Conservation (phyloP, 2,113 vertebrate genomes). For the Amazona guildingii region DNA sequence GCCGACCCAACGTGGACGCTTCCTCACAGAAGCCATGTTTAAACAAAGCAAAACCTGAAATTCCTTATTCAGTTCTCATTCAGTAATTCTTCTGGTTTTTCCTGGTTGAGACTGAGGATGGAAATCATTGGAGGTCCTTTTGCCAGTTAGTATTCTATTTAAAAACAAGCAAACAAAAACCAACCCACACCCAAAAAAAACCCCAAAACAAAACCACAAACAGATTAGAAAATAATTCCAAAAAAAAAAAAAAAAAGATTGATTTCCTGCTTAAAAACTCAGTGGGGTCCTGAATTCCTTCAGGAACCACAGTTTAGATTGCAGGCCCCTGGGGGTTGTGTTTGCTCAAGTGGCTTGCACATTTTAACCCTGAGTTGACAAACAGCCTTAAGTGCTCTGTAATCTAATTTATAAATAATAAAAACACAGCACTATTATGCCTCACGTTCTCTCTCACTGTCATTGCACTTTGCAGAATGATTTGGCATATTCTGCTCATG, state of each 20-base stretch:
- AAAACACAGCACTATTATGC: background rate
- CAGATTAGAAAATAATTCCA: background rate
- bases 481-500: accelerated
- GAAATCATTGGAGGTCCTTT: background rate
- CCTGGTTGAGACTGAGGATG: background rate
- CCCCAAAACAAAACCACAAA: background rate
- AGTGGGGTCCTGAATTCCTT: background rate
- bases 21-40: background rate
- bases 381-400: background rate
- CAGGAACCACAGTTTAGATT: background rate
- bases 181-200: background rate
- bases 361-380: background rate
- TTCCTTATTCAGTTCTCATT: background rate
- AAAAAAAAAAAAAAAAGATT: background rate
- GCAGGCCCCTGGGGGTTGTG: background rate
- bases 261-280: background rate
- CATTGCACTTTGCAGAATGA: background rate
- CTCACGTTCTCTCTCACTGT: background rate
- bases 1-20: background rate
- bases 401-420: background rate
- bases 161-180: background rate
- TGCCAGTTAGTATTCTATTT: background rate
- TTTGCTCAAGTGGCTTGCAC: background rate
- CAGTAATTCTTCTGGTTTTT: background rate
- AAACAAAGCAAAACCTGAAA: background rate